Evolutionary conservation across 1,140 invertebrate genomes (phyloP).

Genomic region (Nephotettix cincticeps): DNA sequence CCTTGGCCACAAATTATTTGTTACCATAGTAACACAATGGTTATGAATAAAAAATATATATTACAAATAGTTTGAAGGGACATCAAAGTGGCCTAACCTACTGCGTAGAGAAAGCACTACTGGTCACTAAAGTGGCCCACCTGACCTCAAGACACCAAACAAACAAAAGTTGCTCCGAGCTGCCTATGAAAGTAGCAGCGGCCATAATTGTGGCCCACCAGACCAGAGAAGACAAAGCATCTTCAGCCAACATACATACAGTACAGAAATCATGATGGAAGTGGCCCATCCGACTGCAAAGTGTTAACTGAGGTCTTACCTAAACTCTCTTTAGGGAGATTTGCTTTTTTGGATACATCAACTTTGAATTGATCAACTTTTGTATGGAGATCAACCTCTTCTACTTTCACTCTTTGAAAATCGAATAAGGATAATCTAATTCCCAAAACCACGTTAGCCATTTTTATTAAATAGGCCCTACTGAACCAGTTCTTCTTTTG

Average conservation of each 20-base stretch:
- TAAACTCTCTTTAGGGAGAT: conserved; percentile 50
- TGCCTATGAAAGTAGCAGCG: too few relatives aligned
- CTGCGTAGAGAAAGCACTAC: too few relatives aligned
- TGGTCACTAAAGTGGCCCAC: too few relatives aligned
- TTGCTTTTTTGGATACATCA: conserved; percentile 48
- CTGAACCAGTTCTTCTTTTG: too few relatives aligned
- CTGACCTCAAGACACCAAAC: too few relatives aligned
- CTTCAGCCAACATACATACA: neutral
- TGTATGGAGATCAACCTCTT: conserved; percentile 52
- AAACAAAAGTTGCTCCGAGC: too few relatives aligned
- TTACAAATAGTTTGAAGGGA: too few relatives aligned
- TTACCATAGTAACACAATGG: too few relatives aligned
- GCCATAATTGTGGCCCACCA: too few relatives aligned
- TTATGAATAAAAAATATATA: neutral
- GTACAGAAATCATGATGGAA: neutral
- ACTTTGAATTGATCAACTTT: conserved; percentile 52
- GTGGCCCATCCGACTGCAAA: conserved; percentile 33
- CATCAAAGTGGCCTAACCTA: too few relatives aligned
- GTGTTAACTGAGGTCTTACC: conserved; percentile 43
- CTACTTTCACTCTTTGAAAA: conserved; percentile 50
- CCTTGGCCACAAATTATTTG: too few relatives aligned
- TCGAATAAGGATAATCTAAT: conserved; percentile 44
- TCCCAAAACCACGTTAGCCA: conserved; percentile 43
- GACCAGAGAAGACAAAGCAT: too few relatives aligned
- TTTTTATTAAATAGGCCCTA: neutral